Conservation (phyloP, 2,888 invertebrate genomes). For the Homarus gammarus region DNA sequence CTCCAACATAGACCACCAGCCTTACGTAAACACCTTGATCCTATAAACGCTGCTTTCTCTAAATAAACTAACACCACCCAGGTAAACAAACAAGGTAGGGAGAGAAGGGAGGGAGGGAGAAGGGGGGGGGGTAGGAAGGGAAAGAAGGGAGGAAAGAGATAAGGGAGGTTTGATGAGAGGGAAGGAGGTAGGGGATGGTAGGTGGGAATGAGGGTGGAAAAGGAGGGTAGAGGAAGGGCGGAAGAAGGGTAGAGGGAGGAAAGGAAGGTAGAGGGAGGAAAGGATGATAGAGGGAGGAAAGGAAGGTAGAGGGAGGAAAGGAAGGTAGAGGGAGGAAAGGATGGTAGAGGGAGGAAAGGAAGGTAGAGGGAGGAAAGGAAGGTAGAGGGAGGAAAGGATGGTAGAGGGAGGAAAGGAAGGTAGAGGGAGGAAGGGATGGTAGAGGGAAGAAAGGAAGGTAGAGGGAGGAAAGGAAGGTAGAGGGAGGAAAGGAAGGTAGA, state of each 20-base stretch:
- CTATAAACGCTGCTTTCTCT: too few relatives aligned
- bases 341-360: neutral
- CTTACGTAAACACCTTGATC: too few relatives aligned
- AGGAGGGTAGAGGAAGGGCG: neutral
- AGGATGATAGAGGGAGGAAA: neutral
- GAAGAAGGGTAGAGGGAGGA: neutral
- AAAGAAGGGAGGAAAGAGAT: neutral
- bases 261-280: neutral
- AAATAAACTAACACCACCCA: too few relatives aligned
- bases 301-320: neutral
- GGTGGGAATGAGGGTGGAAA: neutral
- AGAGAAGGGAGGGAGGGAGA: neutral
- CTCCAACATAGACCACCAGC: too few relatives aligned
- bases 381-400: neutral
- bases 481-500: neutral
- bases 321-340: neutral
- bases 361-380: too few relatives aligned
- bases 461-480: conserved; percentile 13
- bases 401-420: neutral
- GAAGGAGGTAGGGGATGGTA: neutral
- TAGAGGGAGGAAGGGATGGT: neutral
- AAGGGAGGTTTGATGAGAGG: neutral
- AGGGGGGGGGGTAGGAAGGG: neutral
- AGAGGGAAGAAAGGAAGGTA: neutral
- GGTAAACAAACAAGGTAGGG: neutral